phyloP scores from a whole-genome alignment of 2,888 invertebrate species.

The Phragmatobia fuliginosa region DNA sequence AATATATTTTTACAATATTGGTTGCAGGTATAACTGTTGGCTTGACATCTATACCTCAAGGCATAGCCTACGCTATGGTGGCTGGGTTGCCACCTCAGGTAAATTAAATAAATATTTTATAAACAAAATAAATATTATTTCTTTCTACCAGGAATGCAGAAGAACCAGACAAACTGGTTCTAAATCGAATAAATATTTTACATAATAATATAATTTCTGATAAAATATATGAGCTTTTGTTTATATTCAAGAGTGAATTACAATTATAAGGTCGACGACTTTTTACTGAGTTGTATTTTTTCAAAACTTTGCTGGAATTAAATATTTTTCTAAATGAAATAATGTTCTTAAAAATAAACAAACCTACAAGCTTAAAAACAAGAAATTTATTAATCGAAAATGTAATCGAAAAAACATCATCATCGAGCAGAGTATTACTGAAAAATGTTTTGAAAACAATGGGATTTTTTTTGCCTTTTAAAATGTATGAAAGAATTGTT shows the following conservation, averaged over 20 bases:
- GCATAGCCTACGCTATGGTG: slow-evolving; percentile 93
- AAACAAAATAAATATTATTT: background rate
- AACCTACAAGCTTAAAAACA: too few relatives aligned
- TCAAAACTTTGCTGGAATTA: background rate
- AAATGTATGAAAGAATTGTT: too few relatives aligned
- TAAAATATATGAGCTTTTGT: background rate
- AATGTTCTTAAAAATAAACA: background rate
- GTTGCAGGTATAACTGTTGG: slow-evolving; percentile 90
- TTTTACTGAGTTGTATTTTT: too few relatives aligned
- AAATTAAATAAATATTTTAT: slow-evolving; percentile 71
- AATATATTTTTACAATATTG: background rate
- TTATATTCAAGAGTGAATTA: background rate
- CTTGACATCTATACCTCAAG: slow-evolving; percentile 93
- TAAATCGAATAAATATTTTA: background rate
- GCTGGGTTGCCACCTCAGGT: slow-evolving; percentile 92
- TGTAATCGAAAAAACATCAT: too few relatives aligned
- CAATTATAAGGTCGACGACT: background rate
- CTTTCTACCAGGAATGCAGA: too few relatives aligned
- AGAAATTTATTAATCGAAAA: too few relatives aligned
- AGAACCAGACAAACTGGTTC: too few relatives aligned
- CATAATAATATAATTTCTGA: too few relatives aligned
- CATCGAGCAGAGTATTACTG: too few relatives aligned
- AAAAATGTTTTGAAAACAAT: too few relatives aligned
- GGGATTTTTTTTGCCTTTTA: too few relatives aligned
- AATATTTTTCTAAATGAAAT: background rate